Evolutionary conservation across 2,797 vertebrate species (phyloP).

Genomic region (Neosilurus mollespiculum): DNA sequence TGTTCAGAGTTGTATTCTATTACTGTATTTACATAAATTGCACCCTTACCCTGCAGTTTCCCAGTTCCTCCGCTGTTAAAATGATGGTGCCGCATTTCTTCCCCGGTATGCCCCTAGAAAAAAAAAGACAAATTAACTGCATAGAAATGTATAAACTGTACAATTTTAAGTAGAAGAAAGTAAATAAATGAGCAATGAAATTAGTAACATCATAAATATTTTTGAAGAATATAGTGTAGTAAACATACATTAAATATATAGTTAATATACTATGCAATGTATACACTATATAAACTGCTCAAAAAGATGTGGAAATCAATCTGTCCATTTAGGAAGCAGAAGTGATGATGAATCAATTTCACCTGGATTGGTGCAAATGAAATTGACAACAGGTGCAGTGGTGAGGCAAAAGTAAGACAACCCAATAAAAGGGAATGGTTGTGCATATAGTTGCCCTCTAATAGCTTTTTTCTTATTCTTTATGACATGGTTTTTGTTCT

Average conservation of each 20-base stretch:
- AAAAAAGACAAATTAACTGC: conserved; percentile 54
- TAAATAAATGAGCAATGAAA: background rate
- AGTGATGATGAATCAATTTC: no score
- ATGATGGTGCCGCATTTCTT: conserved; percentile 93
- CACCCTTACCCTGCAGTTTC: conserved; percentile 90
- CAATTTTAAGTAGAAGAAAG: background rate
- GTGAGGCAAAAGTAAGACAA: no score
- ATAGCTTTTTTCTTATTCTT: no score
- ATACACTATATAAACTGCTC: no score
- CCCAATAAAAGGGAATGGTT: no score
- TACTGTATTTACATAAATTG: background rate
- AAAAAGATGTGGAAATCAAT: no score
- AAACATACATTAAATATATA: background rate
- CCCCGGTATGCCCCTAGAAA: conserved; percentile 82
- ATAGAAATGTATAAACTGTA: background rate
- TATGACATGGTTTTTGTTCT: no score
- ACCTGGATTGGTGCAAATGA: no score
- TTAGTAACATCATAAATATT: background rate
- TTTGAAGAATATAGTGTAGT: background rate
- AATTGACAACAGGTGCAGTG: no score
- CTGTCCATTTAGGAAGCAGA: no score
- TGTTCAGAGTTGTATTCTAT: background rate
- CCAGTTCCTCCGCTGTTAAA: conserved; percentile 88
- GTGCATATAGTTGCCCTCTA: no score
- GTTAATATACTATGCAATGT: background rate